Conservation (phyloP, 2,113 vertebrate genomes). For the Gobius niger region DNA sequence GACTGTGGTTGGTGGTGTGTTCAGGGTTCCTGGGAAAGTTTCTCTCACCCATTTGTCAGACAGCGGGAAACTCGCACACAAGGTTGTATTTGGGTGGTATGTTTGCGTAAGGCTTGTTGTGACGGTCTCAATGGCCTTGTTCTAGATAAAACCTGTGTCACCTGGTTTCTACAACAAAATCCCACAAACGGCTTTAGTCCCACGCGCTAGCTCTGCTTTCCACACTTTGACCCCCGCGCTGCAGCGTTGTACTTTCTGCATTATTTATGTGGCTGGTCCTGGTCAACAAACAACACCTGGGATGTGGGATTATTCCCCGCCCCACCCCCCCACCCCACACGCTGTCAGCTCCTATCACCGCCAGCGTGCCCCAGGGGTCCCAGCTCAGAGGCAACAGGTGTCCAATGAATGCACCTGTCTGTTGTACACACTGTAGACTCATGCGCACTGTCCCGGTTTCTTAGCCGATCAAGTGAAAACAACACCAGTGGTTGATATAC, state of each 20-base stretch:
- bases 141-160: slow-evolving; percentile 37
- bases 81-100: slow-evolving; percentile 10
- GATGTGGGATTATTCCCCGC: slow-evolving; percentile 32
- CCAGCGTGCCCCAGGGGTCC: slow-evolving; percentile 48
- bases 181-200: slow-evolving; percentile 8
- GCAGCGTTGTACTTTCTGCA: slow-evolving; percentile 29
- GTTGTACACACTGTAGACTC: slow-evolving; percentile 4
- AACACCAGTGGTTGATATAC: too few relatives aligned
- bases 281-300: slow-evolving; percentile 47
- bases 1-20: neutral
- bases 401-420: slow-evolving; percentile 48
- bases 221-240: slow-evolving; percentile 25
- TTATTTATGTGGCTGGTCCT: slow-evolving; percentile 37
- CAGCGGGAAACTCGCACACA: neutral
- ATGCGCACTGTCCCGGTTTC: neutral
- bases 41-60: slow-evolving; percentile 18
- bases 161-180: neutral
- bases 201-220: slow-evolving; percentile 7
- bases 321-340: too few relatives aligned
- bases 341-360: slow-evolving; percentile 32
- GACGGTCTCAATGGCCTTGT: slow-evolving; percentile 32
- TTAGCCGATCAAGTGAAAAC: neutral
- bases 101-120: slow-evolving; percentile 12
- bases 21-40: slow-evolving; percentile 27
- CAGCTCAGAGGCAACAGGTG: slow-evolving; percentile 60